These are phyloP conservation scores for Ostrea edulis DNA, from an alignment of 1,140 invertebrate species.

Conservation along the genomic window DNA sequence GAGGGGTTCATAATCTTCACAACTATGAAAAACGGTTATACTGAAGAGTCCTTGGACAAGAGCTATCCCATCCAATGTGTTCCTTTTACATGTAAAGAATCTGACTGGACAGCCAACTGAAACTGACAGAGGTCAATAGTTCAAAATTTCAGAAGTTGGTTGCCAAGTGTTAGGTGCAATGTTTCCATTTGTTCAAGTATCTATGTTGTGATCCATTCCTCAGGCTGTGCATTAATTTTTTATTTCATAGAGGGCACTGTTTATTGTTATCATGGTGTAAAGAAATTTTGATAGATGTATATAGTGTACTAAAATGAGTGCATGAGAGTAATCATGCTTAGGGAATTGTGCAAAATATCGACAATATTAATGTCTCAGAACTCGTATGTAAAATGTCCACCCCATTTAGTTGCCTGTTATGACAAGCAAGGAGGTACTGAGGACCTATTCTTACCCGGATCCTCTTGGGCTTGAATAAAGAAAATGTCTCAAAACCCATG, in stretches of 20 bases:
- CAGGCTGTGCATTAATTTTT: not conserved
- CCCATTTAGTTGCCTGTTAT: too few species aligned
- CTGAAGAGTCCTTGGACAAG: not conserved
- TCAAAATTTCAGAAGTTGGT: not conserved
- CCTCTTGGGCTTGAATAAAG: too few species aligned
- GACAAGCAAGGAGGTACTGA: too few species aligned
- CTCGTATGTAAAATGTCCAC: too few species aligned
- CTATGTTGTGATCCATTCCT: not conserved
- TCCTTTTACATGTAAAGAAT: not conserved
- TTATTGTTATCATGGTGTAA: not conserved
- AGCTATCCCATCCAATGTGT: constrained; percentile 17
- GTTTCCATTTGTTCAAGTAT: not conserved
- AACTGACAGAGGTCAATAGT: not conserved
- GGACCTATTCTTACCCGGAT: too few species aligned
- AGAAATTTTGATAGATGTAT: not conserved
- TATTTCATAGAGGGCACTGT: not conserved
- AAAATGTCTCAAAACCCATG: too few species aligned
- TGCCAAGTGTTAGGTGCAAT: not conserved
- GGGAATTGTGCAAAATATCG: too few species aligned
- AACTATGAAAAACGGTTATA: constrained; percentile 47
- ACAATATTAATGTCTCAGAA: too few species aligned
- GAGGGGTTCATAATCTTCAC: too few species aligned
- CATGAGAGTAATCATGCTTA: too few species aligned
- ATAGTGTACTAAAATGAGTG: too few species aligned
- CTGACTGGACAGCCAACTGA: not conserved